Base-by-base conservation (phyloP, 2,113 vertebrate genomes). In the Pipra filicauda region DNA sequence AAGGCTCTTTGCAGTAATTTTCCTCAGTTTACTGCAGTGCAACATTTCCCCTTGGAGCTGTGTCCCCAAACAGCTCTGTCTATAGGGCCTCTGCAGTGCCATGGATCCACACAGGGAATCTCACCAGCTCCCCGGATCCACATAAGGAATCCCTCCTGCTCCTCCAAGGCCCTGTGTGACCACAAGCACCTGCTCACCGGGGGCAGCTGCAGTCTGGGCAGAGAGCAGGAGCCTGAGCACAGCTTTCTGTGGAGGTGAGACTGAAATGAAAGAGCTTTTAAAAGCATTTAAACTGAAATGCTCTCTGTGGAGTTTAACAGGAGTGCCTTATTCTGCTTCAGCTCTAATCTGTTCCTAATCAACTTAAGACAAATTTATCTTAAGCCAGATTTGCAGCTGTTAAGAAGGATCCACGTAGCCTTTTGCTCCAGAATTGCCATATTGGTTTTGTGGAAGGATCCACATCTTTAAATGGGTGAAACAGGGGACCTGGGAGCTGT, bases 361-460 rank as follows among this genome's bases (percentile, higher is more conserved):
- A 91, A 92, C 17, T 96, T 95, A 91, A 59, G 48, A 48, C 43
- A 88, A 94, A 84, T 88, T 73, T 66, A 55, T 91, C 92, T 91
- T 89, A 94, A 96, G 39, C 64, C 93, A 90, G 94, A 92, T 96
- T 96, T 95, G 20, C 20, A 27, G 89, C 69, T 59, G 65, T 30
- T 93, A 83, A 93, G 88, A 79, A 95, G 75, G 88, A 88, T 85
- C 75, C 43, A 28, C 0, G 0, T 12, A 57, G 75, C 85, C 72
- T 30, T 76, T 71, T 88, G 77, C 64, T 74, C 46, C 72, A 67
- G 55, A 64, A 88, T 6, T 44, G 65, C 51, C 4, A 0, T 2
- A 8, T 0, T 57, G 82, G 28, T 80, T 91, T 48, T 59, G 80
- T 6, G 5, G 75, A 66, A 71, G 17, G 79, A 66, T 23, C 43